Evolutionary conservation across 1,140 invertebrate genomes (phyloP).

Genomic region (Hyposmocoma kahamanoa): DNA sequence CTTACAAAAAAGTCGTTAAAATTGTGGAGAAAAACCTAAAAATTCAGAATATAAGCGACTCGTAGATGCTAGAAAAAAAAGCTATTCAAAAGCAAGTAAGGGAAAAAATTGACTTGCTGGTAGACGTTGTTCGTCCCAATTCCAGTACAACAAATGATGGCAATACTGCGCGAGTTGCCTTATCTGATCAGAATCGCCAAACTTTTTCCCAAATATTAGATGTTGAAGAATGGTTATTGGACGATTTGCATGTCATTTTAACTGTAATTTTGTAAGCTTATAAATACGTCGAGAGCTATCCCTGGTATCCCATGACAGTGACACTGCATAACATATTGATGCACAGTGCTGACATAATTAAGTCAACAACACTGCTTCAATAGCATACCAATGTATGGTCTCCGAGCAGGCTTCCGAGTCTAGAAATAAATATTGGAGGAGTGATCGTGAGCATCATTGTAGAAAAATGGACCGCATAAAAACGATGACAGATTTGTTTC

Average conservation of each 20-base stretch:
- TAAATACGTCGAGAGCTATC: constrained; percentile 1
- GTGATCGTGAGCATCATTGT: constrained; percentile 17
- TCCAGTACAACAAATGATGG: constrained; percentile 8
- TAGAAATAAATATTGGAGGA: constrained; percentile 32
- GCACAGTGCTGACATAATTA: constrained; percentile 28
- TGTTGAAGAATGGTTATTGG: constrained; percentile 6
- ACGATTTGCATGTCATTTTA: too few species aligned
- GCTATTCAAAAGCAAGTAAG: constrained; percentile 4
- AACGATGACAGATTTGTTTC: constrained; percentile 7
- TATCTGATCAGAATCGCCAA: constrained; percentile 1
- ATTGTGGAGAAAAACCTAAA: background rate
- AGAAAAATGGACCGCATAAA: constrained; percentile 10
- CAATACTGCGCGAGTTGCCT: constrained; percentile 6
- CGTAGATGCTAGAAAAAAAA: constrained; percentile 1
- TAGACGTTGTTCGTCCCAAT: constrained; percentile 6
- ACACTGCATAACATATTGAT: constrained; percentile 35
- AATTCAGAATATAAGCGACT: background rate
- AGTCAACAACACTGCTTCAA: too few species aligned
- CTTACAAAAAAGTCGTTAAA: background rate
- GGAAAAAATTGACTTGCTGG: background rate
- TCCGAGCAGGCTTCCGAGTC: constrained; percentile 44
- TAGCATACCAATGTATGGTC: too few species aligned
- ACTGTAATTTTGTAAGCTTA: background rate
- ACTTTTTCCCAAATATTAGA: constrained; percentile 7
- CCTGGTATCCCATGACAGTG: constrained; percentile 8